Base-by-base conservation (phyloP, 2,888 invertebrate genomes). In the Drosophila picticornis region DNA sequence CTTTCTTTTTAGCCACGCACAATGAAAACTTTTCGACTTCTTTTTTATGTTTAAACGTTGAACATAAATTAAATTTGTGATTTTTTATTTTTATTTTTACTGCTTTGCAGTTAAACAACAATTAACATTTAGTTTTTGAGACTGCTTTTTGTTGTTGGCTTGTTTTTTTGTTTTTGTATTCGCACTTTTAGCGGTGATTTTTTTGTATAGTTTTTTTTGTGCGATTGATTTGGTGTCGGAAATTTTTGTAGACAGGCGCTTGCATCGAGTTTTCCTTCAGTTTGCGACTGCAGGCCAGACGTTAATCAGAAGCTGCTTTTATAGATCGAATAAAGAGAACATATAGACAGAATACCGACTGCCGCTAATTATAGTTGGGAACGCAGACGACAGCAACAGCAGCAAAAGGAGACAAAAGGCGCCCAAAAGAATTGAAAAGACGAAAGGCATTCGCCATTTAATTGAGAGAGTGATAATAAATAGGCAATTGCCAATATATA, bases 1-100 rank as follows among this genome's bases (percentile, higher is more conserved):
- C 48, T 56, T 84, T 80, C 70, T 53, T 85, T 84, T 85, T 85
- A 85, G 88, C 81, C 85, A 85, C 85, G 88, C 85, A 85, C 84
- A 88, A 78, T 66, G 51, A 72, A 59, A 52, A 53, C 55, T 69
- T 65, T 63, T 68, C 27, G 63, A 61, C 22, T 72, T 73, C 65
- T 73, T 46, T 48, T 65, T 51, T 46, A 34, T 59, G n/a, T 52
- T 56, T 10, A 13, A 86, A 89, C 88, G 86, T 75, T 73, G 59
- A 89, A 90, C 88, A 90, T 25, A 46, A 46, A 82, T 83, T 81
- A 83, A 57, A 67, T 52, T 70, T 53, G 40, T 70, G 60, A 34
- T 60, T 63, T 68, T 63, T 57, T 53, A 19, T 25, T 9, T 19
- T 53, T 36, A 25, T 9, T 52, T 52, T 43, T 66, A 60, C 51